Base-by-base conservation (phyloP, 1,140 invertebrate genomes). In the Venturia canescens region DNA sequence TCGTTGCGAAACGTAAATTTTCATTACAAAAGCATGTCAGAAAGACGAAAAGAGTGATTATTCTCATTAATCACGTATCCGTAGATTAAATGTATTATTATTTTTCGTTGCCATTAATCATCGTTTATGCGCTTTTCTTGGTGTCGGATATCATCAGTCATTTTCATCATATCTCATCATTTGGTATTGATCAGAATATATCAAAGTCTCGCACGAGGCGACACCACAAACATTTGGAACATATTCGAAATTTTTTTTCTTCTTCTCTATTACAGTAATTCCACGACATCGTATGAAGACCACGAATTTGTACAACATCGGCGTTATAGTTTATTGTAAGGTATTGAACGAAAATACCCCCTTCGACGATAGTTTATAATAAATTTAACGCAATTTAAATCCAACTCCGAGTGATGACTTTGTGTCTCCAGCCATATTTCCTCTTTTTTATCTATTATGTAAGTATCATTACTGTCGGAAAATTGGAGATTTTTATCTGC, bases 231-330 rank as follows among this genome's bases (percentile, higher is more conserved):
- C 44, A 86, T 83, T 84, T 70, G 63, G 38, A 77, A 66, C 21
- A 66, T 6, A 66, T 29, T 66, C 53, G 29, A 82, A 66, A 29
- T 66, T 66, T 27, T 66, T 80, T 78, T 72, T 82, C 67, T 86
- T 87, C 81, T 87, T 88, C 67, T 86, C 60, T 86, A 84, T 90
- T 90, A 66, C 89, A 90, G 89, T 90, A 90, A 90, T 85, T 78
- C 81, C 34, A 84, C 75, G 72, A 80, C 81, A 79, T 82, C 80
- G 86, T 81, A 86, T 81, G 87, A 86, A 87, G 88, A 67, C 83
- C 76, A 82, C 83, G 21, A 63, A 83, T 83, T 85, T 86, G 69
- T 84, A 83, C 81, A 79, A 74, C 83, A 81, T 80, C 50, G 60
- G 79, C 83, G 82, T 89, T 84, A 88, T 88, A 85, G 66, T 89